Conservation (phyloP, 1,140 invertebrate species). For the Drosophila sulfurigaster region DNA sequence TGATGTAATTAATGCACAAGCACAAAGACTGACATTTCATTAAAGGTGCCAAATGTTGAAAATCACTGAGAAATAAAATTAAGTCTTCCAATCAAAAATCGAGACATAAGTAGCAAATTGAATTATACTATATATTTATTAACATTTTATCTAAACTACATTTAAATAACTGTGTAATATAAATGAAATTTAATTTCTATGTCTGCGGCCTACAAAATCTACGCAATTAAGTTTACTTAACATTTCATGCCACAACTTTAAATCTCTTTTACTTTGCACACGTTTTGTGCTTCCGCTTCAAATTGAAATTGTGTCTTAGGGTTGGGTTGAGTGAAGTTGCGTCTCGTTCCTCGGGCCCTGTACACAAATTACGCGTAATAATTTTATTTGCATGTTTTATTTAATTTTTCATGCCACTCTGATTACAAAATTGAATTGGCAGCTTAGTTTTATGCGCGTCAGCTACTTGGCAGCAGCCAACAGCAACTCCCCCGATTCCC, state of each 20-base stretch:
- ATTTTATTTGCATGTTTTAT: conserved; percentile 84
- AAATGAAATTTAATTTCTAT: neutral
- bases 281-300: conserved; percentile 21
- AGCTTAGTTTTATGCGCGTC: conserved; percentile 75
- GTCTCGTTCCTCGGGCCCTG: conserved; percentile 31
- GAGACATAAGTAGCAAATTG: too few species aligned
- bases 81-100: too few species aligned
- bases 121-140: too few species aligned
- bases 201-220: neutral
- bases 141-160: too few species aligned
- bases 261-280: conserved; percentile 12
- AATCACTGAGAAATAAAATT: neutral
- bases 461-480: conserved; percentile 57
- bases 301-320: conserved; percentile 21
- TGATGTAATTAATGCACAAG: neutral
- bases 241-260: conserved; percentile 23
- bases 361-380: conserved; percentile 81
- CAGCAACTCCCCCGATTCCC: neutral
- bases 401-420: conserved; percentile 83
- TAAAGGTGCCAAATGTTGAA: neutral
- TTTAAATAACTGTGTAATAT: too few species aligned
- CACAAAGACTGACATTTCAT: neutral
- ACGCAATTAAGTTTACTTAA: conserved; percentile 1
- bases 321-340: neutral
- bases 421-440: conserved; percentile 82